Evolutionary conservation across 2,888 invertebrate genomes (phyloP).

Genomic region (Spialia ferax): DNA sequence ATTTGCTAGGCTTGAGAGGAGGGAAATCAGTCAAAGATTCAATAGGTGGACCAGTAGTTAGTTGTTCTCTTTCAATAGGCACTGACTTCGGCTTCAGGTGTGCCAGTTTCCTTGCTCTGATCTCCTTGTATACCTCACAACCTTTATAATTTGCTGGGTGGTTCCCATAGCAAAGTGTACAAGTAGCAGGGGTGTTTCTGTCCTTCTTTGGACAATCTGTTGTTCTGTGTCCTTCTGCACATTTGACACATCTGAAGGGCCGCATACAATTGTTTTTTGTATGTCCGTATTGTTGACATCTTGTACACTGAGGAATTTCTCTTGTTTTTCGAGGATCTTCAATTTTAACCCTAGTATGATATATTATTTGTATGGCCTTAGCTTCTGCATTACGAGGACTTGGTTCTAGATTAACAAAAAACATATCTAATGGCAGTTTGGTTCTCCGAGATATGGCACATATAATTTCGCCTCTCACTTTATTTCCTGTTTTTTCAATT

Average conservation of each 20-base stretch:
- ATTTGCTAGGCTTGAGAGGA: background rate
- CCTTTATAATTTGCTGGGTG: conserved; percentile 2
- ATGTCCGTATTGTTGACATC: conserved; percentile 48
- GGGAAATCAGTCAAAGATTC: background rate
- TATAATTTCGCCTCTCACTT: background rate
- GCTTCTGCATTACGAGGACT: background rate
- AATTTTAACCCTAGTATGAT: conserved; percentile 35
- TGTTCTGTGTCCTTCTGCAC: conserved; percentile 40
- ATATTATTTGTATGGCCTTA: background rate
- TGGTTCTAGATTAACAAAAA: background rate
- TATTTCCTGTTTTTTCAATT: conserved; percentile 4
- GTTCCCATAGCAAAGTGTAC: background rate
- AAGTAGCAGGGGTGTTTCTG: conserved; percentile 35
- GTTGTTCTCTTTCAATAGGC: background rate
- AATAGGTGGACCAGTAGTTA: background rate
- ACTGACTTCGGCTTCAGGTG: background rate
- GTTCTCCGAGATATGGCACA: conserved; percentile 4
- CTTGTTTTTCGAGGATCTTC: conserved; percentile 43
- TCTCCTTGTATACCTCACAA: background rate
- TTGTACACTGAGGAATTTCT: conserved; percentile 42
- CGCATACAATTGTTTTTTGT: conserved; percentile 48
- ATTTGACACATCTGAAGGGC: conserved; percentile 48
- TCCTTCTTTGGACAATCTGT: conserved; percentile 26
- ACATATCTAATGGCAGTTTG: background rate
- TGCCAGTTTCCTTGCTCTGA: background rate